These are phyloP conservation scores for Epiblema foenella DNA, from an alignment of 2,888 invertebrate genomes.

Conservation along the genomic window DNA sequence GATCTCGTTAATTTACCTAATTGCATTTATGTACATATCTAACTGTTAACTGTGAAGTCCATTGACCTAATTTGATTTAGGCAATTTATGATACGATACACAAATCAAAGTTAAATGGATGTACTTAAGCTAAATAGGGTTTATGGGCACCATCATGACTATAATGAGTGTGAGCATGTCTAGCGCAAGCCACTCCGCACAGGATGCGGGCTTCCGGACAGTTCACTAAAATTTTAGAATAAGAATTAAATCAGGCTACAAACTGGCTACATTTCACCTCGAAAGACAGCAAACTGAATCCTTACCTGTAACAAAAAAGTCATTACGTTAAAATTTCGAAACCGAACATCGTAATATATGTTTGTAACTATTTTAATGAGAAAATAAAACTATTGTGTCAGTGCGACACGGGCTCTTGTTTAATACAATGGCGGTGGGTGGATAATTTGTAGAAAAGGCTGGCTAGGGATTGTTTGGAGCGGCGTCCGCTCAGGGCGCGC, in stretches of 20 bases:
- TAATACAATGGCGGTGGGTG: conserved; percentile 62
- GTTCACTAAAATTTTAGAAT: conserved; percentile 17
- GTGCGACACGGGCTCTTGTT: conserved; percentile 65
- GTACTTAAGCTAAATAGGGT: conserved; percentile 27
- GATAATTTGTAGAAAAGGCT: conserved; percentile 48
- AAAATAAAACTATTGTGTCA: conserved; percentile 46
- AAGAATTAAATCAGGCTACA: conserved; percentile 24
- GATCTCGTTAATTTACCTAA: conserved; percentile 6
- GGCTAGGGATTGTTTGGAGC: conserved; percentile 51
- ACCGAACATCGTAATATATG: conserved; percentile 36
- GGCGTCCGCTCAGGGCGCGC: conserved; percentile 4
- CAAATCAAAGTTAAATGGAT: conserved; percentile 26
- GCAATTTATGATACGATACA: not conserved
- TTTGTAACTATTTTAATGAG: conserved; percentile 33
- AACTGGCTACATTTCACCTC: not conserved
- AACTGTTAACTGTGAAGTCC: conserved; percentile 7
- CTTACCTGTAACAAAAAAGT: conserved; percentile 66
- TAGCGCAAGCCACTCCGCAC: conserved; percentile 17
- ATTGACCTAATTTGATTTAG: conserved; percentile 5
- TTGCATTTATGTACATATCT: not conserved
- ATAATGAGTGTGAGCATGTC: conserved; percentile 21
- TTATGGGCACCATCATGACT: conserved; percentile 38
- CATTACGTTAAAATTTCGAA: conserved; percentile 42
- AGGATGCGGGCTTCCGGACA: conserved; percentile 50
- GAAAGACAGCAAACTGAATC: not conserved